These are phyloP conservation scores for Trissoscelio sp. DNA, from an alignment of 2,888 invertebrate genomes.

Conservation along the genomic window DNA sequence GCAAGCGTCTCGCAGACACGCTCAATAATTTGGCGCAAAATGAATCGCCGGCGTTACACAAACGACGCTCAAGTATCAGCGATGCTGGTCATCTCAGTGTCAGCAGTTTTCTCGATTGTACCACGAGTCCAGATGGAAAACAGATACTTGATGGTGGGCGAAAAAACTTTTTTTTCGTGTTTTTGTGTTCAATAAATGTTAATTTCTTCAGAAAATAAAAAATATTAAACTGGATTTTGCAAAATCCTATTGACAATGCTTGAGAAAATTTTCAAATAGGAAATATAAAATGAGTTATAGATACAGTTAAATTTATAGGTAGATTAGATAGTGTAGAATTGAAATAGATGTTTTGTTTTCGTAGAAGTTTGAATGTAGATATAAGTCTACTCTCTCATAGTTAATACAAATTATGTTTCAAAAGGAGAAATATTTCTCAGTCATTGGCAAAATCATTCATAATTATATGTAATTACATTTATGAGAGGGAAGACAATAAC, in stretches of 20 bases:
- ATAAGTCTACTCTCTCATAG: conserved; percentile 60
- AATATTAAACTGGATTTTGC: background rate
- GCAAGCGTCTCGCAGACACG: conserved; percentile 90
- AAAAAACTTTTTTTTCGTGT: too few species aligned
- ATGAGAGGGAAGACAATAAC: conserved; percentile 75
- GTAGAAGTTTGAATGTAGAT: background rate
- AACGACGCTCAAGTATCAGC: conserved; percentile 93
- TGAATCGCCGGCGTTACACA: conserved; percentile 86
- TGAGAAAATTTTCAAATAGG: conserved; percentile 17
- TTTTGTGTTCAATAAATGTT: too few species aligned
- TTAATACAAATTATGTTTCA: too few species aligned
- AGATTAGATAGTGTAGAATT: background rate
- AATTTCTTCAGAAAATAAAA: too few species aligned
- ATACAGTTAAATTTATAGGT: too few species aligned
- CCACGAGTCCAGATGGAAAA: conserved; percentile 90
- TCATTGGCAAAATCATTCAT: conserved; percentile 33
- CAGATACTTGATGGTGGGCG: conserved; percentile 80
- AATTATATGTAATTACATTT: conserved; percentile 71
- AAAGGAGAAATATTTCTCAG: conserved; percentile 16
- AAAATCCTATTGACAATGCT: conserved; percentile 28
- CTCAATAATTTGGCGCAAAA: conserved; percentile 85
- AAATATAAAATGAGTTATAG: too few species aligned
- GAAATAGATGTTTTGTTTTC: too few species aligned
- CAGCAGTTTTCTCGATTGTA: conserved; percentile 95
- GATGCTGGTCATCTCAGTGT: conserved; percentile 93